These are phyloP conservation scores for Drosophila nr. perissopoda DNA, from an alignment of 2,888 invertebrate species.

Conservation along the genomic window DNA sequence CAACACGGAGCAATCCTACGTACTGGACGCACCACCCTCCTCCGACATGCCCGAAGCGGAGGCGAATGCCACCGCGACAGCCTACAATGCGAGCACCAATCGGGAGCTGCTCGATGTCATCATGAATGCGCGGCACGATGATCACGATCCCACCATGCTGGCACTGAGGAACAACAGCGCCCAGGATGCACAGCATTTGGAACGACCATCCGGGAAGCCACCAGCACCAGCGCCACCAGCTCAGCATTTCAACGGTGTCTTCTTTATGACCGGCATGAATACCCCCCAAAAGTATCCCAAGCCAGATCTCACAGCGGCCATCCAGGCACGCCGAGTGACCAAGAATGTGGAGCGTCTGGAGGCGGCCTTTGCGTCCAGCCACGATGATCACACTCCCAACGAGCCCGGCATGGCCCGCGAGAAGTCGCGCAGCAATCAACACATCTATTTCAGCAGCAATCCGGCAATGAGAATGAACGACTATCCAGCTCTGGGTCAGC, in stretches of 20 bases:
- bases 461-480: conserved; percentile 80
- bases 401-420: conserved; percentile 88
- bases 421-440: conserved; percentile 83
- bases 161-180: conserved; percentile 82
- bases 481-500: conserved; percentile 85
- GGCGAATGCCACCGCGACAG: conserved; percentile 67
- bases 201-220: conserved; percentile 39
- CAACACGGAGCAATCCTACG: conserved; percentile 68
- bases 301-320: conserved; percentile 85
- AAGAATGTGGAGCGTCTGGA: conserved; percentile 93
- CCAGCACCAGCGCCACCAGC: conserved; percentile 81
- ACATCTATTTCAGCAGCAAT: conserved; percentile 84
- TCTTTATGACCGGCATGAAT: conserved; percentile 86
- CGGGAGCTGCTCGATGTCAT: conserved; percentile 87
- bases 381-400: conserved; percentile 85
- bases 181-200: conserved; percentile 39
- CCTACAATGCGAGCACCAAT: conserved; percentile 85
- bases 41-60: conserved; percentile 78
- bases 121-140: conserved; percentile 86
- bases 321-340: conserved; percentile 88
- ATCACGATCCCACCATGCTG: conserved; percentile 84
- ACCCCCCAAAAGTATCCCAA: conserved; percentile 85
- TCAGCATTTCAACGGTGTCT: conserved; percentile 87
- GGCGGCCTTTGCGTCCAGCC: conserved; percentile 79
- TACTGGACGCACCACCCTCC: conserved; percentile 65